Evolutionary conservation across 1,140 invertebrate genomes (phyloP).

Genomic region (Xylocopa sonorina): DNA sequence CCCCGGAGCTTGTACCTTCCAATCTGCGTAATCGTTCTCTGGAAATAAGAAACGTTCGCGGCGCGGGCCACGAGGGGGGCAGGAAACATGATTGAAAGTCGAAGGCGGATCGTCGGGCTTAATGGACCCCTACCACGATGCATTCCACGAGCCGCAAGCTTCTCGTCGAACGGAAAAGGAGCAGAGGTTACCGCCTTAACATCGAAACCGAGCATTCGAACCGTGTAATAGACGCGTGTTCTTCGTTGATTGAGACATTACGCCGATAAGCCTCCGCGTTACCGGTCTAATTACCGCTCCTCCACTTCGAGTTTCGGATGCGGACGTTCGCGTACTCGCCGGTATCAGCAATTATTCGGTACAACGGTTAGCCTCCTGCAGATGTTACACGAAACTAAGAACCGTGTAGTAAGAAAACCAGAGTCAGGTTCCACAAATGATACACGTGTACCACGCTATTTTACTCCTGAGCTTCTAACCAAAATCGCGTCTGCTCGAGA

Average conservation of each 20-base stretch:
- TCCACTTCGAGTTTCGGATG: background rate
- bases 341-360: too few relatives aligned
- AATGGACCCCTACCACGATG: slow-evolving; percentile 45
- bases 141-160: background rate
- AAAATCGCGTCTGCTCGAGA: background rate
- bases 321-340: too few relatives aligned
- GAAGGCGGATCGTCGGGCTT: slow-evolving; percentile 36
- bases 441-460: too few relatives aligned
- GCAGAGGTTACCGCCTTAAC: background rate
- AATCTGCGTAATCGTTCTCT: slow-evolving; percentile 73
- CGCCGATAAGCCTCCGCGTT: background rate
- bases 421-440: too few relatives aligned
- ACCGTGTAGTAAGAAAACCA: too few relatives aligned
- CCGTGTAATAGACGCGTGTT: background rate
- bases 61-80: background rate
- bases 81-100: slow-evolving; percentile 59
- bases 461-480: too few relatives aligned
- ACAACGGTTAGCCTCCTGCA: too few relatives aligned
- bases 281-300: background rate
- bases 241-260: background rate
- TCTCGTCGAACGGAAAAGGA: slow-evolving; percentile 9
- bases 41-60: slow-evolving; percentile 68
- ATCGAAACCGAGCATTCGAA: background rate
- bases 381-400: too few relatives aligned
- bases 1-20: slow-evolving; percentile 66